Evolutionary conservation across 1,140 invertebrate genomes (phyloP).

Genomic region (Danaus melanippus): DNA sequence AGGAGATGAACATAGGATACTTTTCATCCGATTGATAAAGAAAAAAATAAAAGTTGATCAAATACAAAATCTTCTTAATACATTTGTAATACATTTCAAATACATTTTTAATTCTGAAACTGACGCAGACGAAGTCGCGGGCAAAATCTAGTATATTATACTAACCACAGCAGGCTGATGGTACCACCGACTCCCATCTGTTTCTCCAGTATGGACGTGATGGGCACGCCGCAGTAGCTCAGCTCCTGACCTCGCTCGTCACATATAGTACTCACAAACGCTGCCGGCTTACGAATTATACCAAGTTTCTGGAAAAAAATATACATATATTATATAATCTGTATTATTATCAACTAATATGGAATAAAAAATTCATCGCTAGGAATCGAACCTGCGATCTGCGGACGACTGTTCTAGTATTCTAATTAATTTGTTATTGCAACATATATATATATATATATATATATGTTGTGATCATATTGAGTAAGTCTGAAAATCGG

Average conservation of each 20-base stretch:
- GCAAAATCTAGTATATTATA: conserved; percentile 1
- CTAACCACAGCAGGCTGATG: conserved; percentile 92
- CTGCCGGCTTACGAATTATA: conserved; percentile 97
- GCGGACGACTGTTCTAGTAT: too few species aligned
- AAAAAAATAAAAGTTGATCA: too few species aligned
- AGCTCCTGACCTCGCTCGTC: conserved; percentile 99
- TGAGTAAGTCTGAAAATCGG: too few species aligned
- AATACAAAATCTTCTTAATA: too few species aligned
- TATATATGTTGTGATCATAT: too few species aligned
- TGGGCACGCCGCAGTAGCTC: conserved; percentile 98
- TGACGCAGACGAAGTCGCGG: neutral
- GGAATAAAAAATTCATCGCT: too few species aligned
- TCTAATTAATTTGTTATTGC: too few species aligned
- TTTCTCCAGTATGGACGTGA: conserved; percentile 92
- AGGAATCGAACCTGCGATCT: too few species aligned
- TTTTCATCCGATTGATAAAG: too few species aligned
- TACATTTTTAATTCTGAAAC: too few species aligned
- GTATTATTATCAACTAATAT: conserved; percentile 1
- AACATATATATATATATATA: too few species aligned
- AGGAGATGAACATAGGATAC: too few species aligned
- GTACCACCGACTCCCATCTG: conserved; percentile 98
- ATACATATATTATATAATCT: neutral
- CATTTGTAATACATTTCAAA: neutral
- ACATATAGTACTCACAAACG: conserved; percentile 99
- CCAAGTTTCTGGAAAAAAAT: conserved; percentile 87